These are phyloP conservation scores for Diorhabda carinulata DNA, from an alignment of 1,140 invertebrate genomes.

Conservation along the genomic window DNA sequence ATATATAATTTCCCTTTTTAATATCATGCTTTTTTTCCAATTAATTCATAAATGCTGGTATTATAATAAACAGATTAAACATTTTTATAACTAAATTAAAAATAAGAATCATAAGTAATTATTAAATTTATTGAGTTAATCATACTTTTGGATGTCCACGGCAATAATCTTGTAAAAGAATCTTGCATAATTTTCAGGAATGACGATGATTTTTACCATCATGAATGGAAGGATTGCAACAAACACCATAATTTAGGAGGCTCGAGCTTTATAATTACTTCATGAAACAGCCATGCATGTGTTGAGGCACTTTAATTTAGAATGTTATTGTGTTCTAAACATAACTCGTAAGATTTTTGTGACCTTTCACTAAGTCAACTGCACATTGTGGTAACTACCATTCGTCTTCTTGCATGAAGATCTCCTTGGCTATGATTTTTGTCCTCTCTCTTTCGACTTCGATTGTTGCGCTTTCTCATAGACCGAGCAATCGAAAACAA, in stretches of 20 bases:
- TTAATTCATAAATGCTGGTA: too few species aligned
- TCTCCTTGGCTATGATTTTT: constrained; percentile 24
- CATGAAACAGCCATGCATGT: constrained; percentile 24
- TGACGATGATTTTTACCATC: constrained; percentile 7
- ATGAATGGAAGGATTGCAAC: constrained; percentile 20
- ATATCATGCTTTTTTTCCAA: too few species aligned
- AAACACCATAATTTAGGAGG: constrained; percentile 22
- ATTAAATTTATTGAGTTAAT: constrained; percentile 1
- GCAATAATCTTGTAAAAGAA: constrained; percentile 16
- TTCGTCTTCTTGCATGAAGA: constrained; percentile 32
- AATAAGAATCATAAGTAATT: not conserved
- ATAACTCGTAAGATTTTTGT: constrained; percentile 25
- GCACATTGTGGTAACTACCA: constrained; percentile 16
- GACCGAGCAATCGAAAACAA: not conserved
- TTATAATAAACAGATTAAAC: too few species aligned
- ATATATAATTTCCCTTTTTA: too few species aligned
- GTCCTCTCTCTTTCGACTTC: constrained; percentile 33
- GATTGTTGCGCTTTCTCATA: constrained; percentile 20
- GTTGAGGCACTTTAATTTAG: constrained; percentile 26
- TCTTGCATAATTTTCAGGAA: constrained; percentile 23
- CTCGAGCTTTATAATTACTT: constrained; percentile 21
- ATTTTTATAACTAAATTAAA: too few species aligned
- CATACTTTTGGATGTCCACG: constrained; percentile 7
- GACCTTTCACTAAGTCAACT: constrained; percentile 23
- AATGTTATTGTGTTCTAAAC: constrained; percentile 25